Conservation (phyloP, 2,797 vertebrate genomes). For the Onychomys arenicola region DNA sequence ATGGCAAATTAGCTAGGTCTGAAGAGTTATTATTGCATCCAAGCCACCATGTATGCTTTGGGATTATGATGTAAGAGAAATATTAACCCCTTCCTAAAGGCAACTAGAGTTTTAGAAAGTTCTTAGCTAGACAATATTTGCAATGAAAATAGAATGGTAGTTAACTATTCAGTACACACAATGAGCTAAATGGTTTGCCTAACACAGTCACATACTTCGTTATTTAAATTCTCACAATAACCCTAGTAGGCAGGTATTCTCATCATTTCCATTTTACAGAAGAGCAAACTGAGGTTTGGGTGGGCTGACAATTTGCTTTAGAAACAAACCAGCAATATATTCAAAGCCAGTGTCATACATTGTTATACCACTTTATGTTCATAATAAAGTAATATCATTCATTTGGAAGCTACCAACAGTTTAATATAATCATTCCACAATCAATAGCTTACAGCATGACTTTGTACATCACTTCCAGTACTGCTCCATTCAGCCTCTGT, state of each 20-base stretch:
- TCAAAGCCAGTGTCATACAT: neutral
- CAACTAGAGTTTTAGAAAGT: conserved; percentile 57
- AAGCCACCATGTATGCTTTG: conserved; percentile 33
- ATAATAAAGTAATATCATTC: neutral
- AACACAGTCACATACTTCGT: neutral
- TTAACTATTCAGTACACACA: neutral
- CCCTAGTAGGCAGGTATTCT: neutral
- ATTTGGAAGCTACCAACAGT: conserved; percentile 24
- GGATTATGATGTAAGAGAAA: conserved; percentile 68
- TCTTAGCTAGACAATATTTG: conserved; percentile 9
- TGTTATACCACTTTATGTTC: neutral
- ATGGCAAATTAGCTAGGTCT: conserved; percentile 74
- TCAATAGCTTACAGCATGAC: neutral
- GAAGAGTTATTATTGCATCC: conserved; percentile 65
- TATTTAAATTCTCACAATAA: neutral
- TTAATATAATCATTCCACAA: neutral
- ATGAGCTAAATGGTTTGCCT: neutral
- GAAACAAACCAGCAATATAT: neutral
- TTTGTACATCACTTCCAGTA: neutral
- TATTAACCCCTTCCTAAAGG: conserved; percentile 43
- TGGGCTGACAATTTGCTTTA: neutral
- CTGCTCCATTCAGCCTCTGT: neutral
- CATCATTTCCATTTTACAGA: conserved; percentile 15
- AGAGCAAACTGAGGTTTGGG: neutral
- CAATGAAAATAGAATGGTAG: conserved; percentile 23